phyloP scores from a whole-genome alignment of 2,888 invertebrate genomes.

The Macropis europaea region DNA sequence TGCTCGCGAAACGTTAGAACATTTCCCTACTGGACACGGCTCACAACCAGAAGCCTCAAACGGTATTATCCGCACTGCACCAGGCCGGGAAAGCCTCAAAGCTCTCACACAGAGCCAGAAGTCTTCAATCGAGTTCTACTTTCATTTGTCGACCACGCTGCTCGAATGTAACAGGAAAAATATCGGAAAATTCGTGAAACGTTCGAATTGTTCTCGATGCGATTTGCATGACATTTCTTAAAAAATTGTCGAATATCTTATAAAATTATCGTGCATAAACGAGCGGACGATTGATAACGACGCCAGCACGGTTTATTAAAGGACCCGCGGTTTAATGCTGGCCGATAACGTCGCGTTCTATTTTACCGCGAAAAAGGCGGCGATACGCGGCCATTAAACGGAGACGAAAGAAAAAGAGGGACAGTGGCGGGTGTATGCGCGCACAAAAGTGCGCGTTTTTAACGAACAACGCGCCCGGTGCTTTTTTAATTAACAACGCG shows the following conservation, averaged over 20 bases:
- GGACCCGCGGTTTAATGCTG: conserved; percentile 15
- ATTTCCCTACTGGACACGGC: no score
- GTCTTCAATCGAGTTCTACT: no score
- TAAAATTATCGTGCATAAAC: conserved; percentile 14
- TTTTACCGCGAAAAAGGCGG: conserved; percentile 1
- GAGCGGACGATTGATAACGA: conserved; percentile 15
- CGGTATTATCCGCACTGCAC: no score
- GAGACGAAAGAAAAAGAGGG: neutral
- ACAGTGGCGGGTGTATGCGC: neutral
- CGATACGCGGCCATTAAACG: neutral
- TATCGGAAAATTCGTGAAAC: conserved; percentile 35
- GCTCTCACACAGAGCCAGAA: no score
- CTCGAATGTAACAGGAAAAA: conserved; percentile 3
- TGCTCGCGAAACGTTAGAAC: no score
- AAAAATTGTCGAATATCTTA: no score
- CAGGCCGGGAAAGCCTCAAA: no score
- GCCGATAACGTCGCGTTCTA: conserved; percentile 3
- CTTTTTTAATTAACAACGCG: conserved; percentile 40
- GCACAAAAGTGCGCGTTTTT: conserved; percentile 1
- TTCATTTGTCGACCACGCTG: no score
- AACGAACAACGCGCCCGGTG: conserved; percentile 21
- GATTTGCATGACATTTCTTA: no score
- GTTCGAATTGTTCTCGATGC: no score
- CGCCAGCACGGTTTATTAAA: conserved; percentile 3
- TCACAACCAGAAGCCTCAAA: no score